Base-by-base conservation (phyloP, 2,888 invertebrate species). In the Lasioglossum villosulum region DNA sequence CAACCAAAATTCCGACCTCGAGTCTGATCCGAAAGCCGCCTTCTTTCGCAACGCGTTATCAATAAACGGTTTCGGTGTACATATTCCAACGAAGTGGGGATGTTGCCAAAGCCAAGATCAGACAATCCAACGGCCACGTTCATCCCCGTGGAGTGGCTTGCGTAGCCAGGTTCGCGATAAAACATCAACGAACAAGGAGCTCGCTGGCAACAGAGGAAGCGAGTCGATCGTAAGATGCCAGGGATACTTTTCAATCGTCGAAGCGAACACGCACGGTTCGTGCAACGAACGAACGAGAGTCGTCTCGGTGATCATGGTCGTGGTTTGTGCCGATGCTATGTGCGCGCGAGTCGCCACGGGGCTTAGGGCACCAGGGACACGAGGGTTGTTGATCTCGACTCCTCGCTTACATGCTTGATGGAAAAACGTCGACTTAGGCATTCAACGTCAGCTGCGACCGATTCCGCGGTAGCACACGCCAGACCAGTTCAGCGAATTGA, bases 401-500 rank as follows among this genome's bases (percentile, higher is more conserved):
- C 83, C 85, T 84, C 78, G 78, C 75, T 81, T 78, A 70, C 85
- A 84, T 86, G 87, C 82, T 80, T 77, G 88, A 88, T 85, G 91
- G 91, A 93, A 93, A 93, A 93, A 93, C 92, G 84, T 86, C 87
- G 90, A 90, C 90, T 92, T 92, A 89, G 91, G 92, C 89, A 93
- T 93, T 92, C 92, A 89, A 92, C 91, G 86, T 89, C 89, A 92
- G 91, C 91, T 92, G 91, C 92, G 88, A 88, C 89, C 90, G 91
- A 92, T 93, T 92, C 93, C 83, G 87, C 78, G 84, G 85, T 86
- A 91, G 89, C 89, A 91, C 91, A 89, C 87, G 91, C 88, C 90
- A 91, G 92, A 93, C 93, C 93, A 93, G 93, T 93, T 93, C 93
- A 91, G 90, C 92, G 93, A 93, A 93, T 93, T 90, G 91, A 90